These are phyloP conservation scores for Formica selysi DNA, from an alignment of 1,140 invertebrate species.

Conservation along the genomic window DNA sequence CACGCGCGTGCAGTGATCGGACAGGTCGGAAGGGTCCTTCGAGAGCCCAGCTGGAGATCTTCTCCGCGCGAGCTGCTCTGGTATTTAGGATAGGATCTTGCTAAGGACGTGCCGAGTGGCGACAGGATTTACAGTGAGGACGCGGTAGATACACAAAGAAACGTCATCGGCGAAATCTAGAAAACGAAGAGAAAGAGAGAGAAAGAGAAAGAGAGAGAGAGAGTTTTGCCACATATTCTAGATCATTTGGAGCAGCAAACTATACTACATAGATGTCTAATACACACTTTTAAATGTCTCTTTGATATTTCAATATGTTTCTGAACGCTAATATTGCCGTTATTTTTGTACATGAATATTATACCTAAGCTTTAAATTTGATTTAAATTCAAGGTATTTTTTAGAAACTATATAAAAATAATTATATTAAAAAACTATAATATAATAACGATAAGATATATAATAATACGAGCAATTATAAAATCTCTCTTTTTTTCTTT, in stretches of 20 bases:
- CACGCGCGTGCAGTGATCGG: constrained; percentile 73
- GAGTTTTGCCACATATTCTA: not conserved
- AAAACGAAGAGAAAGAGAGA: not conserved
- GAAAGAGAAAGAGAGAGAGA: not conserved
- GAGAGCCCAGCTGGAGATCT: constrained; percentile 78
- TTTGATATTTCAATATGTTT: not conserved
- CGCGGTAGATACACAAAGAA: constrained; percentile 61
- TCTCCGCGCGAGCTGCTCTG: constrained; percentile 68
- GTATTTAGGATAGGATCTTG: constrained; percentile 81
- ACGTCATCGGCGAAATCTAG: constrained; percentile 57
- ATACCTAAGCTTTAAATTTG: not conserved
- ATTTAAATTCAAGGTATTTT: not conserved
- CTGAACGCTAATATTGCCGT: not conserved
- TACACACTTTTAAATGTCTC: not conserved
- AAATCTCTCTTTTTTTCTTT: not conserved
- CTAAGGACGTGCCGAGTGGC: constrained; percentile 67
- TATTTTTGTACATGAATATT: not conserved
- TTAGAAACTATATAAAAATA: not conserved
- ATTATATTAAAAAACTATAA: not conserved
- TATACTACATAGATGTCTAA: not conserved
- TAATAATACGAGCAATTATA: not conserved
- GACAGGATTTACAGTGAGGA: constrained; percentile 76
- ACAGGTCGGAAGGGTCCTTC: constrained; percentile 76
- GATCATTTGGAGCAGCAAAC: not conserved
- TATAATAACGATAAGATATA: constrained; percentile 12